These are phyloP conservation scores for Uria lomvia DNA, from an alignment of 2,113 vertebrate species.

Conservation along the genomic window DNA sequence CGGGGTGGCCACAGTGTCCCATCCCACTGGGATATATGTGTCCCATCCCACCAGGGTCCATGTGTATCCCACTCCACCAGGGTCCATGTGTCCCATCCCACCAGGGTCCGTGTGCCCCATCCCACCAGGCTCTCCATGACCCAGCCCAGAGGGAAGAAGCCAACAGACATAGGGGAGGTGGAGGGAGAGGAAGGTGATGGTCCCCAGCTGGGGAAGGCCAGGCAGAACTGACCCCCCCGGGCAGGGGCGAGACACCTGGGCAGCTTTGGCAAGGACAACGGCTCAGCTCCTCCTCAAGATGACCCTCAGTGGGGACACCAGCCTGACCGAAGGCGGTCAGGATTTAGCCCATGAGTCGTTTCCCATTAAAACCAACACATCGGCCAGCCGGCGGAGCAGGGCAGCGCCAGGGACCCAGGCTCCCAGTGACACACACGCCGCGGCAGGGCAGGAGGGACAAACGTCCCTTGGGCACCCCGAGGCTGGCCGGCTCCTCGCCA, in stretches of 20 bases:
- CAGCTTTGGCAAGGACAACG: neutral
- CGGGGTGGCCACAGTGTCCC: rapidly evolving
- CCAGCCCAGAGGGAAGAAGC: neutral
- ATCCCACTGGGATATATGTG: neutral
- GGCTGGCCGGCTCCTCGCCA: rapidly evolving
- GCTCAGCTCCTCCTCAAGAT: rapidly evolving
- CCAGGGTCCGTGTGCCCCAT: rapidly evolving
- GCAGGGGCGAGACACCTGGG: neutral
- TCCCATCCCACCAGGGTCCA: no score
- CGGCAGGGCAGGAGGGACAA: neutral
- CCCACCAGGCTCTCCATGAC: neutral
- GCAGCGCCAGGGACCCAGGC: rapidly evolving
- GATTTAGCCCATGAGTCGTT: rapidly evolving
- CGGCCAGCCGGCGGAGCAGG: neutral
- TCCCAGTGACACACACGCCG: rapidly evolving
- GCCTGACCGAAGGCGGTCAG: rapidly evolving
- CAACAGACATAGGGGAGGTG: neutral
- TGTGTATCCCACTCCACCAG: rapidly evolving
- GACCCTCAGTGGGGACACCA: rapidly evolving
- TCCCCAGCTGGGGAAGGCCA: neutral
- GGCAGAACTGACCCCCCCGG: neutral
- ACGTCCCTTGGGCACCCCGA: rapidly evolving
- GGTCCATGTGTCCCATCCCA: neutral
- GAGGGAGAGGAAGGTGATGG: neutral
- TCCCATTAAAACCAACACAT: neutral